These are phyloP conservation scores for Sericinus montela DNA, from an alignment of 2,888 invertebrate species.

Conservation along the genomic window DNA sequence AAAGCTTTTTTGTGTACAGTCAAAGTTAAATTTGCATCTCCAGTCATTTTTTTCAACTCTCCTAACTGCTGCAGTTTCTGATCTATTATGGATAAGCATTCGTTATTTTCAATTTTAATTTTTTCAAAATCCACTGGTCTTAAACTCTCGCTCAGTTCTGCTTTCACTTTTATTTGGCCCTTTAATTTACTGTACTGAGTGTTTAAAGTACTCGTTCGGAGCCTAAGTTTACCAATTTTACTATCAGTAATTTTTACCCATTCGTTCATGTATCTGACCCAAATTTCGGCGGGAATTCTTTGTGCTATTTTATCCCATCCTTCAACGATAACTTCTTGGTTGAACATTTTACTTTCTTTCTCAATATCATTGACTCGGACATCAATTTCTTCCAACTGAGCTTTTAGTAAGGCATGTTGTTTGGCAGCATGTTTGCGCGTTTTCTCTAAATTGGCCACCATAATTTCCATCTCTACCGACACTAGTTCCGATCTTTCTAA, in stretches of 20 bases:
- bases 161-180: slow-evolving; percentile 73
- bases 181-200: slow-evolving; percentile 74
- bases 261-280: slow-evolving; percentile 79
- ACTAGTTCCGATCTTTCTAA: slow-evolving; percentile 73
- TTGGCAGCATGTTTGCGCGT: slow-evolving; percentile 47
- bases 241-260: slow-evolving; percentile 78
- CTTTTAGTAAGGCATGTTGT: slow-evolving; percentile 60
- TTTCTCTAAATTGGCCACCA: slow-evolving; percentile 46
- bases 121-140: slow-evolving; percentile 82
- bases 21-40: slow-evolving; percentile 76
- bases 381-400: slow-evolving; percentile 77
- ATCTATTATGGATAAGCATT: slow-evolving; percentile 71
- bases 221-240: slow-evolving; percentile 78
- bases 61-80: slow-evolving; percentile 71
- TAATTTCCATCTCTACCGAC: slow-evolving; percentile 66
- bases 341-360: slow-evolving; percentile 67
- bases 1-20: slow-evolving; percentile 78
- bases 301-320: slow-evolving; percentile 80
- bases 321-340: slow-evolving; percentile 69
- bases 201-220: slow-evolving; percentile 77
- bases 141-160: slow-evolving; percentile 78
- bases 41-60: slow-evolving; percentile 80
- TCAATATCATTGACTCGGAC: slow-evolving; percentile 69
- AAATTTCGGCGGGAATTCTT: slow-evolving; percentile 81
- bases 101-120: slow-evolving; percentile 79